Conservation (phyloP, 2,888 invertebrate genomes). For the Amiota minor region DNA sequence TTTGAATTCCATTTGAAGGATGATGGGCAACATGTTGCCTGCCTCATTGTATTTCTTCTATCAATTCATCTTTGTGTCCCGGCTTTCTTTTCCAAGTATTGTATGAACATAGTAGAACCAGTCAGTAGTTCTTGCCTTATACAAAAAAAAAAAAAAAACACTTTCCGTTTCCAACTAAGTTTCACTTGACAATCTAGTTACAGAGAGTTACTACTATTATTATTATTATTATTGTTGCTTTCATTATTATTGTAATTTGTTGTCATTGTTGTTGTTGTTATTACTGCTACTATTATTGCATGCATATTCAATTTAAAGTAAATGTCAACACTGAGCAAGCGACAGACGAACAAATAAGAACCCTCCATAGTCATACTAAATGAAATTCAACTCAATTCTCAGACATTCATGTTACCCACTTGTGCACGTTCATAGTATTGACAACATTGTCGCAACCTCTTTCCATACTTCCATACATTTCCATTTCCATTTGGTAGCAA, state of each 20-base stretch:
- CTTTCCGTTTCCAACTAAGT: constrained; percentile 22
- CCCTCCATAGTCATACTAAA: not conserved
- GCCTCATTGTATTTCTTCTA: too few species aligned
- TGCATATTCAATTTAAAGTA: constrained; percentile 28
- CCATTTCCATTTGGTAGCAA: not conserved
- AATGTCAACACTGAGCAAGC: not conserved
- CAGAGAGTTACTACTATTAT: not conserved
- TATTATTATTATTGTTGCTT: not conserved
- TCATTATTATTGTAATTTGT: not conserved
- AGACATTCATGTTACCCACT: not conserved
- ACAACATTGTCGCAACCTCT: constrained; percentile 3
- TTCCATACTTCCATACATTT: not conserved
- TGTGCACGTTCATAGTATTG: constrained; percentile 18
- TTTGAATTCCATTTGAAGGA: not conserved
- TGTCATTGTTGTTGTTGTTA: not conserved
- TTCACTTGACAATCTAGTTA: constrained; percentile 16
- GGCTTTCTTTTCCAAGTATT: not conserved
- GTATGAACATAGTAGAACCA: not conserved
- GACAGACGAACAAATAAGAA: too few species aligned
- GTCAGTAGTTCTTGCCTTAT: too few species aligned
- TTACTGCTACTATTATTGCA: not conserved
- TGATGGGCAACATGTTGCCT: constrained; percentile 2
- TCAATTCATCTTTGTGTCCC: not conserved
- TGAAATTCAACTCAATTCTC: not conserved
- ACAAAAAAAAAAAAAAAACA: too few species aligned